Evolutionary conservation across 23 tunicate genomes (phyloP).

Genomic region (Styela plicata): DNA sequence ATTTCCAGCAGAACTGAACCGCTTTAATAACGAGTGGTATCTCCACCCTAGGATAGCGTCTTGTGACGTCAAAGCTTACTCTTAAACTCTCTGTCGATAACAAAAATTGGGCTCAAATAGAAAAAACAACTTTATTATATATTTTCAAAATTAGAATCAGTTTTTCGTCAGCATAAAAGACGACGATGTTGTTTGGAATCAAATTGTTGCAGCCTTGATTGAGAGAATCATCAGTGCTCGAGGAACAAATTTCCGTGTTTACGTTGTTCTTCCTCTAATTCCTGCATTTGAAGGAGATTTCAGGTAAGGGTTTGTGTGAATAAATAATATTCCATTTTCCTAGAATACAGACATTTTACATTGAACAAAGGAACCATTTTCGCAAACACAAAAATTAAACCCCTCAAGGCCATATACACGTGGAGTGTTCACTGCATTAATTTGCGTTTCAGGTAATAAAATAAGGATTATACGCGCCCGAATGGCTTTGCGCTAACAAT

Average conservation of each 20-base stretch:
- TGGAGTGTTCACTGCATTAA: too few relatives aligned
- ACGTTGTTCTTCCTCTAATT: slow-evolving; percentile 74
- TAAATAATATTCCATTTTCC: not conserved
- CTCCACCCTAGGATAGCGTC: too few relatives aligned
- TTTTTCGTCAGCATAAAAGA: slow-evolving; percentile 58
- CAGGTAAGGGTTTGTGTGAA: slow-evolving; percentile 28
- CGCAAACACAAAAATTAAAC: too few relatives aligned
- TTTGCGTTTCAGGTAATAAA: too few relatives aligned
- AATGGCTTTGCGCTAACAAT: too few relatives aligned
- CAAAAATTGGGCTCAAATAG: not conserved
- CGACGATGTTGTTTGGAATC: slow-evolving; percentile 51
- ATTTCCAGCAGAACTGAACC: too few relatives aligned
- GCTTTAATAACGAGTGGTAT: too few relatives aligned
- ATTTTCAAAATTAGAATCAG: slow-evolving; percentile 48
- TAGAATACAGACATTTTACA: too few relatives aligned
- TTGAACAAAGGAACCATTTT: too few relatives aligned
- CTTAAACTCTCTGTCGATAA: not conserved
- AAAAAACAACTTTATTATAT: not conserved
- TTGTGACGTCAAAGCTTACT: too few relatives aligned
- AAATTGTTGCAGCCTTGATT: slow-evolving; percentile 49
- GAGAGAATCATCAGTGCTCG: slow-evolving; percentile 51
- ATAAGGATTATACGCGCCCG: too few relatives aligned
- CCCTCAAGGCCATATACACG: too few relatives aligned
- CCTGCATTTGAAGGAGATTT: slow-evolving; percentile 87
- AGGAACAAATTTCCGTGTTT: slow-evolving; percentile 50